Base-by-base conservation (phyloP, 2,888 invertebrate genomes). In the Neelides folsomi region DNA sequence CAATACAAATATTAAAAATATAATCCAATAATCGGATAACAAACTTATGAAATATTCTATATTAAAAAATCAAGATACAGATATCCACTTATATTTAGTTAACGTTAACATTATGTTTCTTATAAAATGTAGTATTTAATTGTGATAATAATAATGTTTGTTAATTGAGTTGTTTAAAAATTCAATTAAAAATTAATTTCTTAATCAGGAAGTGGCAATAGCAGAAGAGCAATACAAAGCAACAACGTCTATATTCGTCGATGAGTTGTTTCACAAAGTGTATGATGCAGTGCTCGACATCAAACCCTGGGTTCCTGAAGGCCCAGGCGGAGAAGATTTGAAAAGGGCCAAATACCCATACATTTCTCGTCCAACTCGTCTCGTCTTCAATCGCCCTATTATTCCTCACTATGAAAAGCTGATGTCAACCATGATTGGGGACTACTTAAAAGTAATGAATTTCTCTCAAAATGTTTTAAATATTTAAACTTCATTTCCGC, bases 361-460 rank as follows among this genome's bases (percentile, higher is more conserved):
- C 49, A 47, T 57, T 2, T 56, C 59, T 3, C 49, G 57, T 20
- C 62, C 61, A 8, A 43, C 52, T 1, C 56, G 64, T 8, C 49
- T 64, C 1, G 60, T 62, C 8, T 51, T 63, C 15, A 64, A 63
- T 51, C 49, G 64, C 42, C 64, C 64, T 36, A 20, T 64, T 16
- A 62, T 64, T 42, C 36, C 42, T 35, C 34, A 42, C 19, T 47
- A 55, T 49, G 57, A 55, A 36, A 41, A 50, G 7, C 44, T 57
- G 1, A 58, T 64, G 57, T 60, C 52, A 18, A 53, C 54, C 8
- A 59, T 59, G 39, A 37, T 64, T 16, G 64, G 59, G 20, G 55
- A 57, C 2, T 64, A 52, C 39, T 45, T 64, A 8, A 39, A 48
- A 51, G 64, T 59, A 54, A 55, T 9, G 15, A 10, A 2, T 34